Base-by-base conservation (phyloP, 35 echinoderm and acorn worm genomes). In the Holothuria glaberrima region DNA sequence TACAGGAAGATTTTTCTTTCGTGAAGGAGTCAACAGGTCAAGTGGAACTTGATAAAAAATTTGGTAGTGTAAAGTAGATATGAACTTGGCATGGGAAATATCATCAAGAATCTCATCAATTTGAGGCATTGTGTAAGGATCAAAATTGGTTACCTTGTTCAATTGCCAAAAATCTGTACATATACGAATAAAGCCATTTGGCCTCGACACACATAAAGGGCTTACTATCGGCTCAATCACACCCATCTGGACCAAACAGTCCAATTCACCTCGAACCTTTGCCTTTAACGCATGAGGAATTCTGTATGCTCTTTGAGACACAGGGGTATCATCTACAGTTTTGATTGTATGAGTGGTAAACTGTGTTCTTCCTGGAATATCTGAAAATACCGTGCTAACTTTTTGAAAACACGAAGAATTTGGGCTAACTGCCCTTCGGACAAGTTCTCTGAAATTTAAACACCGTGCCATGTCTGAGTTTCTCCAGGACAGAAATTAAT, bases 41-140 rank as follows among this genome's bases (percentile, higher is more conserved):
- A 87, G 41, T 48, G 84, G 84, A 6, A 87, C 38, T 32, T 87
- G 84, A 25, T 69, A 87, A 69, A 68, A 44, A 29, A 33, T 87
- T 87, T 34, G 60, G 36, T 48, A 87, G 36, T 87, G 62, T 69
- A 87, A 48, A 44, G 84, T 87, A 12, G 60, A n/a, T 0, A 87
- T 87, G 25, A 33, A 87, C 33, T 69, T 44, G 18, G 84, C 84
- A 44, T 46, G 9, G 12, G 60, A 34, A n/a, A 87, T 62, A 36
- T 86, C 58, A 66, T 86, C 83, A 21, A 86, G 33, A 38, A 86
- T 86, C 26, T 86, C 59, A 86, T 86, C 83, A 30, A 86, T 86
- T 22, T 56, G 17, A 86, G 83, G 59, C 5, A 41, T 86, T 4
- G 7, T 7, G 7, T 4, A 86, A 3, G 58, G 59, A 62, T 67